These are phyloP conservation scores for Brachylomia viminalis DNA, from an alignment of 2,888 invertebrate genomes.

Conservation along the genomic window DNA sequence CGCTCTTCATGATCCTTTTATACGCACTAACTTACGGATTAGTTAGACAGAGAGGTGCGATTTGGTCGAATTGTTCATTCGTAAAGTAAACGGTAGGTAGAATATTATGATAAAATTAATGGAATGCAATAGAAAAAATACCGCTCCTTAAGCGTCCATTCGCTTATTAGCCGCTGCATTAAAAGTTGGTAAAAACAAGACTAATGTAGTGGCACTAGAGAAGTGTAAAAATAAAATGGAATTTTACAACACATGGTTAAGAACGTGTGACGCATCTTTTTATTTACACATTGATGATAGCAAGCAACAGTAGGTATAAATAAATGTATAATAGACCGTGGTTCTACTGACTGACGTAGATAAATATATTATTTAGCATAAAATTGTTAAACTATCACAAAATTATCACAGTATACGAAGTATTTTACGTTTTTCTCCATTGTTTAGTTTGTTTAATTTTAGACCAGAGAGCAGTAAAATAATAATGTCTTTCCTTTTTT, in stretches of 20 bases:
- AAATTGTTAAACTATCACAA: neutral
- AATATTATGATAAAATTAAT: slow-evolving; percentile 17
- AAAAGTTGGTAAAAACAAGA: slow-evolving; percentile 24
- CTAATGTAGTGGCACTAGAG: slow-evolving; percentile 18
- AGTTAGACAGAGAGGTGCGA: slow-evolving; percentile 65
- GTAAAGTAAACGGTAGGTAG: slow-evolving; percentile 43
- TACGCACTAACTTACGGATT: slow-evolving; percentile 60
- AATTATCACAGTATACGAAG: neutral
- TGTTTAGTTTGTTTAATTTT: slow-evolving; percentile 3
- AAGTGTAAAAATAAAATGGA: slow-evolving; percentile 47
- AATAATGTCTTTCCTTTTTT: slow-evolving; percentile 70
- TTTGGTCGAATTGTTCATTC: slow-evolving; percentile 48
- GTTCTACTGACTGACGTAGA: slow-evolving; percentile 8
- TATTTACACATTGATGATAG: slow-evolving; percentile 34
- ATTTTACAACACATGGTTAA: slow-evolving; percentile 57
- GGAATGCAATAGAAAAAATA: slow-evolving; percentile 38
- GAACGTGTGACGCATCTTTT: slow-evolving; percentile 61
- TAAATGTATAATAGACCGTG: neutral
- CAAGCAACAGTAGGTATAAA: slow-evolving; percentile 12
- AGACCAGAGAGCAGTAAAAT: neutral
- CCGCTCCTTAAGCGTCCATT: slow-evolving; percentile 16
- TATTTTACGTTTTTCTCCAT: neutral
- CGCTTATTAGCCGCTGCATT: neutral
- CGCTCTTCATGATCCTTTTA: slow-evolving; percentile 57
- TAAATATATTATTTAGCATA: neutral